These are phyloP conservation scores for Drosophila tsacasi DNA, from an alignment of 1,140 invertebrate genomes.

Conservation along the genomic window DNA sequence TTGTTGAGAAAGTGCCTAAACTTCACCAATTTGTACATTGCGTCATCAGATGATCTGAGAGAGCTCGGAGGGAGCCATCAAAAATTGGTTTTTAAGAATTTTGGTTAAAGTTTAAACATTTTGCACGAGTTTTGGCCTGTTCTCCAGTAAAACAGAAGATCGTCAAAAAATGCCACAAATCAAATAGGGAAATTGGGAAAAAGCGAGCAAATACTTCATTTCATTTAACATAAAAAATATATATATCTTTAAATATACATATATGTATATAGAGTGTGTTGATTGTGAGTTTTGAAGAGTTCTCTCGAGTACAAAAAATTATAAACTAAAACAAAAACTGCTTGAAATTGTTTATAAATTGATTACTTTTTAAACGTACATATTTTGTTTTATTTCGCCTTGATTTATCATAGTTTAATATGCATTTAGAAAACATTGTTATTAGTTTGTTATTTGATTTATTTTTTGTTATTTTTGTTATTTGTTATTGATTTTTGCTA, in stretches of 20 bases:
- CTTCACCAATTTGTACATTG: constrained; percentile 85
- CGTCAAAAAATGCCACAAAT: constrained; percentile 23
- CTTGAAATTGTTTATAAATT: constrained; percentile 63
- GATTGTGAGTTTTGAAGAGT: constrained; percentile 17
- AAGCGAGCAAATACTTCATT: constrained; percentile 57
- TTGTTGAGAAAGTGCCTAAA: constrained; percentile 73
- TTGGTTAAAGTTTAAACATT: constrained; percentile 74
- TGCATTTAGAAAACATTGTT: constrained; percentile 50
- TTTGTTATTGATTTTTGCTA: constrained; percentile 82
- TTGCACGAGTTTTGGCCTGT: constrained; percentile 51
- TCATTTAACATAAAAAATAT: constrained; percentile 42
- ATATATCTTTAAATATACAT: neutral
- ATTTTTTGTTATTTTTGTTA: constrained; percentile 35
- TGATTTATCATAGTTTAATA: constrained; percentile 46
- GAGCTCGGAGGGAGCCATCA: constrained; percentile 77
- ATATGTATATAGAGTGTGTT: constrained; percentile 1
- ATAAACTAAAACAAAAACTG: constrained; percentile 73
- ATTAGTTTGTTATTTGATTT: constrained; percentile 28
- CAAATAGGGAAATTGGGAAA: constrained; percentile 1
- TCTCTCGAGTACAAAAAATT: constrained; percentile 48
- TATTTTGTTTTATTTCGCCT: constrained; percentile 44
- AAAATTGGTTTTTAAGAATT: constrained; percentile 78
- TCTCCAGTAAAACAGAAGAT: constrained; percentile 53
- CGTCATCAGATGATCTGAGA: constrained; percentile 85
- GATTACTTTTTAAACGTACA: constrained; percentile 52